Evolutionary conservation across 2,113 vertebrate genomes (phyloP).

Genomic region (Pachyramphus minor): DNA sequence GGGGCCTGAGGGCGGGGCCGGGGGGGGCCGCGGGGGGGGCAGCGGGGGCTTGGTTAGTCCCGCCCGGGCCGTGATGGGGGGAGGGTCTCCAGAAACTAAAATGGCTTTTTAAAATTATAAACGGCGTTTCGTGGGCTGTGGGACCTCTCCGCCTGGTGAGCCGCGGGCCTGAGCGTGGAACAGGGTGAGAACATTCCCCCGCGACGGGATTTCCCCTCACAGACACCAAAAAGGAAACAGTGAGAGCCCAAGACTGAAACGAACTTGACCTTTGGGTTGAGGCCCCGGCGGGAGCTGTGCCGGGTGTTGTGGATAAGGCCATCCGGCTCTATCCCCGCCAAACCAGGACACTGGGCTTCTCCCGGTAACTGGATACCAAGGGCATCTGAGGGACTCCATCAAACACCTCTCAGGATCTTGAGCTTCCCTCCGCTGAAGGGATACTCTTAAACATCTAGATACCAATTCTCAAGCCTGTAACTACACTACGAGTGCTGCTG

Average conservation of each 20-base stretch:
- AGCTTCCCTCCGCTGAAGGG: too few relatives aligned
- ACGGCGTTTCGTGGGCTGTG: too few relatives aligned
- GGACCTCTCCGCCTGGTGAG: background rate
- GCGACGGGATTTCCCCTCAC: fast-evolving
- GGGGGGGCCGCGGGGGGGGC: background rate
- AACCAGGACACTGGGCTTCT: background rate
- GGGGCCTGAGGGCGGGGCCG: fast-evolving
- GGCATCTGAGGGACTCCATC: fast-evolving
- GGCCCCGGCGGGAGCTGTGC: background rate
- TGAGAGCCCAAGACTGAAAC: fast-evolving
- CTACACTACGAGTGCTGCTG: background rate
- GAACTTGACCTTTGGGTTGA: fast-evolving
- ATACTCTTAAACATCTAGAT: background rate
- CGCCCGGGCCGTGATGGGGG: background rate
- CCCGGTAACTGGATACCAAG: too few relatives aligned
- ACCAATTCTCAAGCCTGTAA: background rate
- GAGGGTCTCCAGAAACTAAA: background rate
- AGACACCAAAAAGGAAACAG: fast-evolving
- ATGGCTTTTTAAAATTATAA: fast-evolving
- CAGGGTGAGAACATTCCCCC: fast-evolving
- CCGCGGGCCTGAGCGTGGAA: fast-evolving
- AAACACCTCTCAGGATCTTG: fast-evolving
- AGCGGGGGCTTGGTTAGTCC: background rate
- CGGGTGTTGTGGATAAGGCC: too few relatives aligned
- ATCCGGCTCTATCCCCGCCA: background rate